Conservation (phyloP, 2,888 invertebrate genomes). For the Escarpia spicata region DNA sequence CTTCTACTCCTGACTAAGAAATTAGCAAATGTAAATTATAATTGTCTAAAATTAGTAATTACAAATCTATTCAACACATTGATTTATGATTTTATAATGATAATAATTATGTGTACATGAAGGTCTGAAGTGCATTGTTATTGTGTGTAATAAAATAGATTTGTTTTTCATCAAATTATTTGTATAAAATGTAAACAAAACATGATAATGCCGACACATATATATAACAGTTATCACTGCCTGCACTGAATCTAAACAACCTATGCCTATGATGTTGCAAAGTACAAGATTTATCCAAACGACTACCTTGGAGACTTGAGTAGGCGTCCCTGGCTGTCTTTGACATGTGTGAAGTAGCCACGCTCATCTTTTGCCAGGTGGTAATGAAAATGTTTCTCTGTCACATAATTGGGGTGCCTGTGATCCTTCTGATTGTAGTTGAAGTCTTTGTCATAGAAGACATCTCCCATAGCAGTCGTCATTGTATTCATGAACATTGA, state of each 20-base stretch:
- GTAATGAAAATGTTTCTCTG: conserved; percentile 52
- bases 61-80: no score
- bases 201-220: background rate
- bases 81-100: no score
- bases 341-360: conserved; percentile 46
- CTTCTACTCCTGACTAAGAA: no score
- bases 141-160: no score
- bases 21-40: no score
- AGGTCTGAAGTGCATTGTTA: no score
- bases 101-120: no score
- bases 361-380: conserved; percentile 46
- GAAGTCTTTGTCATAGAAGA: conserved; percentile 50
- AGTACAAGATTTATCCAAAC: no score
- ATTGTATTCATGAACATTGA: conserved; percentile 32
- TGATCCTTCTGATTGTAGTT: conserved; percentile 42
- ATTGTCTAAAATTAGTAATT: no score
- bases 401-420: conserved; percentile 52
- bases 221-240: background rate
- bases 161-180: no score
- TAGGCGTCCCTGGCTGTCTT: conserved; percentile 46
- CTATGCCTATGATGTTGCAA: background rate
- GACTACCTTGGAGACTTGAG: conserved; percentile 54
- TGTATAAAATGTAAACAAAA: no score
- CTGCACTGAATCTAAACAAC: background rate
- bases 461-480: conserved; percentile 52